These are phyloP conservation scores for Melangyna quadrimaculata DNA, from an alignment of 2,888 invertebrate species.

Conservation along the genomic window DNA sequence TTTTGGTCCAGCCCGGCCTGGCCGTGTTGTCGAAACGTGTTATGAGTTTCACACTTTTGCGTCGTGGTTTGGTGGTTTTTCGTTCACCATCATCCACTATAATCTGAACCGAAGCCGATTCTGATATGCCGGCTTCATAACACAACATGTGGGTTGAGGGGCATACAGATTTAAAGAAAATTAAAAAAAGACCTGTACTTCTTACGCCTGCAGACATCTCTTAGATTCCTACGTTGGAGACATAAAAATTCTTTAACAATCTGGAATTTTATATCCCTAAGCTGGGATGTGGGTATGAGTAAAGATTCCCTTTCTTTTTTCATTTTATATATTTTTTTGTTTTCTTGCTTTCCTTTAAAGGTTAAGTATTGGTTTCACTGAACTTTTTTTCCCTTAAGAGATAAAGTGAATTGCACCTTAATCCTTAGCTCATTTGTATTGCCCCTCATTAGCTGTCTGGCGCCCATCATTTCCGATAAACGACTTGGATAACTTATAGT, in stretches of 20 bases:
- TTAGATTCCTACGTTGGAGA: constrained; percentile 62
- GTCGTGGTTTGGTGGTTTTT: constrained; percentile 32
- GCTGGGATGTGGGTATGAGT: constrained; percentile 34
- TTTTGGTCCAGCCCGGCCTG: too few relatives aligned
- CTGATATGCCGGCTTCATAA: constrained; percentile 8
- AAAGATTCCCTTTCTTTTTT: constrained; percentile 10
- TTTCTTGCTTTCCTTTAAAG: background rate
- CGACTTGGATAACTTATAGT: too few relatives aligned
- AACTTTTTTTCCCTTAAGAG: background rate
- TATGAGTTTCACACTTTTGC: constrained; percentile 69
- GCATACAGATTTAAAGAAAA: background rate
- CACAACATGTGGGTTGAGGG: constrained; percentile 36
- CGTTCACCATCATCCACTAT: background rate
- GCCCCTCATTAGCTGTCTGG: too few relatives aligned
- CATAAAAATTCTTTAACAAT: constrained; percentile 58
- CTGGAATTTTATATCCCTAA: constrained; percentile 20
- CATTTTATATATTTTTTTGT: background rate
- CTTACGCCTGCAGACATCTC: constrained; percentile 57
- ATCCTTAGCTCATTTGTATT: too few relatives aligned
- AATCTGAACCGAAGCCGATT: background rate
- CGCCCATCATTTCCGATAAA: too few relatives aligned
- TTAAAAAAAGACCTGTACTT: constrained; percentile 26
- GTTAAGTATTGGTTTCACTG: background rate
- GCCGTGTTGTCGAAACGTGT: constrained; percentile 65
- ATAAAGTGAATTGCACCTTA: too few relatives aligned